phyloP scores from a whole-genome alignment of 1,140 invertebrate genomes.

The Teleopsis dalmanni region DNA sequence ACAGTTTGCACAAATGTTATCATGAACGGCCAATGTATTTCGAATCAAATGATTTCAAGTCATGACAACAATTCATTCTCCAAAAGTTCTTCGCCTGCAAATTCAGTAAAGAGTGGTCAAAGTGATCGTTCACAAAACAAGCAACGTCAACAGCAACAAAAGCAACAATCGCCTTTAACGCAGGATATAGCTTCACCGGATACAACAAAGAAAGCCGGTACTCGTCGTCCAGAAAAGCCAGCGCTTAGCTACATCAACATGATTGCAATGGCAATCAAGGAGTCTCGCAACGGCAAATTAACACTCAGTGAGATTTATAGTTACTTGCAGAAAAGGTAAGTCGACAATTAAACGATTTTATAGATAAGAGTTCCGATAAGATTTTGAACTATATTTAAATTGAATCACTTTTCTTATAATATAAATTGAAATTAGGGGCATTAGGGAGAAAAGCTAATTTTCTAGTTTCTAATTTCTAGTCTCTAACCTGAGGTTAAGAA shows the following conservation, averaged over 20 bases:
- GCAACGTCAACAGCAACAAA: conserved; percentile 10
- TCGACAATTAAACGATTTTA: no score
- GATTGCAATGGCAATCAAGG: conserved; percentile 96
- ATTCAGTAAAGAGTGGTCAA: conserved; percentile 11
- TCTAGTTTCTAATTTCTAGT: no score
- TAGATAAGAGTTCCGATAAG: no score
- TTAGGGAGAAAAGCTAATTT: no score
- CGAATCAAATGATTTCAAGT: conserved; percentile 1
- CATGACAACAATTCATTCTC: conserved; percentile 7
- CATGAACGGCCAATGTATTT: conserved; percentile 12
- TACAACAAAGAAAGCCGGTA: conserved; percentile 48
- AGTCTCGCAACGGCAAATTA: conserved; percentile 74
- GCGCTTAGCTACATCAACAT: conserved; percentile 95
- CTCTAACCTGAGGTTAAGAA: no score
- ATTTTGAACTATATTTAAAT: no score
- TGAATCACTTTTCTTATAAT: no score
- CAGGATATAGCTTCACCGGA: conserved; percentile 23
- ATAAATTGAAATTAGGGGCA: no score
- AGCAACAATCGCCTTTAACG: conserved; percentile 5
- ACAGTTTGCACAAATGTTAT: conserved; percentile 14
- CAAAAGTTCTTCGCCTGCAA: conserved; percentile 12
- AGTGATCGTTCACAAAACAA: conserved; percentile 6
- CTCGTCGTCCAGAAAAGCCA: conserved; percentile 83
- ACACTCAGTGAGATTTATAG: conserved; percentile 88
- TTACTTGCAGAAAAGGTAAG: conserved; percentile 70